These are phyloP conservation scores for Centruroides vittatus DNA, from an alignment of 1,140 invertebrate species.

Conservation along the genomic window DNA sequence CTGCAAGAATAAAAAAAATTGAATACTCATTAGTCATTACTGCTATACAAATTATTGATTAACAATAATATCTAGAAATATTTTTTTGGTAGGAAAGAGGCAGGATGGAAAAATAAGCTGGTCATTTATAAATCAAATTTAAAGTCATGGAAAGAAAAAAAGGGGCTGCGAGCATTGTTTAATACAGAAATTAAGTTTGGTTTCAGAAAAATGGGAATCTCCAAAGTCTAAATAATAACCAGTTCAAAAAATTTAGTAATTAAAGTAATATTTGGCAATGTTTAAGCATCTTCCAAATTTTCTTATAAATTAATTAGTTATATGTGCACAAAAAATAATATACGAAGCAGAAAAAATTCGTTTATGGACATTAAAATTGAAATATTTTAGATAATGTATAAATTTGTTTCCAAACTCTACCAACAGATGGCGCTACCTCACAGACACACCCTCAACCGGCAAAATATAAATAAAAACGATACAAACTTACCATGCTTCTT, in stretches of 20 bases:
- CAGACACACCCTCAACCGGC: not conserved
- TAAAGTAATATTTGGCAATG: too few relatives aligned
- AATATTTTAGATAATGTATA: too few relatives aligned
- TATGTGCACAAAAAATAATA: too few relatives aligned
- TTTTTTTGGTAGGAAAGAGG: not conserved
- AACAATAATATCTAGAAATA: not conserved
- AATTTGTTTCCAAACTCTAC: not conserved
- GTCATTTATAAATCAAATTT: not conserved
- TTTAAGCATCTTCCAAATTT: too few relatives aligned
- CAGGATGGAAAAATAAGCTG: not conserved
- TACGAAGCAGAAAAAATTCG: too few relatives aligned
- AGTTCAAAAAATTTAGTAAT: too few relatives aligned
- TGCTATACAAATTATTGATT: not conserved
- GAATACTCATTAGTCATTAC: not conserved
- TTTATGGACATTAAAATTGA: too few relatives aligned
- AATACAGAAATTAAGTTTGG: too few relatives aligned
- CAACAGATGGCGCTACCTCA: not conserved
- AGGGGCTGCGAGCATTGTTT: too few relatives aligned
- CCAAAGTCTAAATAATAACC: too few relatives aligned
- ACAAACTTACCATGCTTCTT: constrained; percentile 40
- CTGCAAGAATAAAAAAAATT: constrained; percentile 24
- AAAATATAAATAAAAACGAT: not conserved
- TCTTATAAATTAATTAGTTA: too few relatives aligned
- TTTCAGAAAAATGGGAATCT: too few relatives aligned
- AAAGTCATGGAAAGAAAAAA: not conserved